phyloP scores from a whole-genome alignment of 1,140 invertebrate species.

The Drosophila bocki region DNA sequence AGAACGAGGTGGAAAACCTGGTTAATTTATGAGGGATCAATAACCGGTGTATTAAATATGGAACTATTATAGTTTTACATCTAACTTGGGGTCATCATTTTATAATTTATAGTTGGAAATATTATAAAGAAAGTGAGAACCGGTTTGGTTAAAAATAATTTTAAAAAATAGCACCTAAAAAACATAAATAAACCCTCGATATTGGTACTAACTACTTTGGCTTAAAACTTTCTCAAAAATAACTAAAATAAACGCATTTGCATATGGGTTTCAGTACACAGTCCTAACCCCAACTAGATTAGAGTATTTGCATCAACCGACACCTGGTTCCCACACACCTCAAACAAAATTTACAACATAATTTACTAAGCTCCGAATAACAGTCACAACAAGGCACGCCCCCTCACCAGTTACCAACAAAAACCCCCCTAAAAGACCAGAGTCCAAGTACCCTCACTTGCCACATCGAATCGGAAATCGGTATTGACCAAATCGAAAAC shows the following conservation, averaged over 20 bases:
- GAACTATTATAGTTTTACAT: background rate
- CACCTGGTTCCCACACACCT: slow-evolving; percentile 45
- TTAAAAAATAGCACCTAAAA: too few species aligned
- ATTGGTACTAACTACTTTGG: background rate
- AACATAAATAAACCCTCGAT: background rate
- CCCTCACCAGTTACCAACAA: slow-evolving; percentile 1
- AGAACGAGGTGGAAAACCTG: background rate
- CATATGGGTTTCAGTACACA: too few species aligned
- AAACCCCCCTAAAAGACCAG: background rate
- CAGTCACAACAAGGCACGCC: slow-evolving; percentile 13
- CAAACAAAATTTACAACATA: slow-evolving; percentile 46
- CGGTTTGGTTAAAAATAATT: too few species aligned
- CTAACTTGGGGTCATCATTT: background rate
- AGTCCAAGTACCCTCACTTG: slow-evolving; percentile 39
- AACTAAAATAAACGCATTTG: background rate
- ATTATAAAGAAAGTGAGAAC: background rate
- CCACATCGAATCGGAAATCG: slow-evolving; percentile 16
- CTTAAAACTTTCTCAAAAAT: background rate
- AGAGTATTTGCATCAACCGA: background rate
- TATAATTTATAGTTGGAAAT: background rate
- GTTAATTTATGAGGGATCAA: slow-evolving; percentile 1
- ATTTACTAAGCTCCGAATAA: slow-evolving; percentile 48
- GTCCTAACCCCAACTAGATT: background rate
- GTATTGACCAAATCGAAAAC: slow-evolving; percentile 29
- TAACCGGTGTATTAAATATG: background rate